Evolutionary conservation across 2,113 vertebrate genomes (phyloP), one percentile per base, ranked within the genome.

Genomic region (Damaliscus lunatus): DNA sequence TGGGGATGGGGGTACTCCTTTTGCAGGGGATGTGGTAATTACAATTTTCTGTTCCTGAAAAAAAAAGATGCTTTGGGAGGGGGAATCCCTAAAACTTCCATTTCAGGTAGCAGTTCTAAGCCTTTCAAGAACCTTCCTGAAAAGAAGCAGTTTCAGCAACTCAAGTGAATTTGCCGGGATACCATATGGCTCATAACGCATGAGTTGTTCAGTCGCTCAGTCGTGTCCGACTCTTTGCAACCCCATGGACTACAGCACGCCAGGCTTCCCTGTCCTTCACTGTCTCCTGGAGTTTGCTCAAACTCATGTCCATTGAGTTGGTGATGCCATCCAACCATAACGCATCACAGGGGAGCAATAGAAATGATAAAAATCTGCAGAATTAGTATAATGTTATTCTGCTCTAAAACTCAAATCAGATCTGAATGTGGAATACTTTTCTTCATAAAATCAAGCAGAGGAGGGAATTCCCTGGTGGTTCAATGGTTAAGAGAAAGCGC

Each of bases 311-410:
- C 71, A 77, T 77, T 77, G 40, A 43, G 36, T 43, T 43, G 40
- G 23, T 4, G 12, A 43, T 77, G 71, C 40, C 71, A 77, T 43
- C 40, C 71, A 77, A 77, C 40, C 62, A 27, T 15, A 33, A 27
- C 11, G 4, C 29, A 3, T 6, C 29, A 91, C 15, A 85, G 40
- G 1, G 64, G 23, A 62, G 36, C 29, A 98, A 97, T 93, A 97
- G 98, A 96, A 98, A 98, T 96, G 94, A 97, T 86, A 98, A 98
- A 50, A 98, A 98, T 93, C 86, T 98, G 94, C 71, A 98, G 95
- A 98, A 98, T 97, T 57, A 95, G 89, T 98, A 95, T 96, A 85
- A 98, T 97, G 96, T 91, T 97, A 98, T 97, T 98, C 94, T 4
- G 50, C 98, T 98, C 95, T 93, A 96, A 97, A 98, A 86, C 48